Conservation (phyloP, 2,888 invertebrate species). For the Teleiodes luculella region DNA sequence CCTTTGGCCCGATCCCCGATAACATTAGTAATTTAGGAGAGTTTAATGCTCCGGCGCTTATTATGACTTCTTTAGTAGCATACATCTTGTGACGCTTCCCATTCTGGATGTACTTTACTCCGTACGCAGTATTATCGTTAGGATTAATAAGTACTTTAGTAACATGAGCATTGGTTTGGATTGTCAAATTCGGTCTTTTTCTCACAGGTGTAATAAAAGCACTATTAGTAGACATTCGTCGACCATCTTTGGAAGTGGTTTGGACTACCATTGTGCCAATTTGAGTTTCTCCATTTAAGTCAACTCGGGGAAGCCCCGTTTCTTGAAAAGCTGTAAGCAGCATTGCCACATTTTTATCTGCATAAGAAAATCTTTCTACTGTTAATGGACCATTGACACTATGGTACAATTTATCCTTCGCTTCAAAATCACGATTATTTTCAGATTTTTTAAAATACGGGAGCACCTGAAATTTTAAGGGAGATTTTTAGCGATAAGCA, state of each 20-base stretch:
- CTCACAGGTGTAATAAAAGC: constrained; percentile 82
- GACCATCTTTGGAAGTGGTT: constrained; percentile 77
- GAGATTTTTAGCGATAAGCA: background rate
- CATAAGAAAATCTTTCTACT: constrained; percentile 79
- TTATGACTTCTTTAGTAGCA: constrained; percentile 78
- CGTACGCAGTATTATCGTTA: constrained; percentile 42
- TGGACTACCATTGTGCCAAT: constrained; percentile 81
- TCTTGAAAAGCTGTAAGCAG: constrained; percentile 79
- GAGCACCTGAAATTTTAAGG: constrained; percentile 58
- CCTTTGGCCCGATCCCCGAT: constrained; percentile 80
- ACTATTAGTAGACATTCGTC: constrained; percentile 78
- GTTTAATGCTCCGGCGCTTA: constrained; percentile 79
- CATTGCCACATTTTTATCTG: constrained; percentile 74
- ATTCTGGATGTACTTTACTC: constrained; percentile 46
- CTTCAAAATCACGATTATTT: constrained; percentile 73
- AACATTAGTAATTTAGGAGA: constrained; percentile 81
- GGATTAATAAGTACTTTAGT: constrained; percentile 75
- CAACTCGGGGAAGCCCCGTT: constrained; percentile 75
- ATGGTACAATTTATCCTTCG: constrained; percentile 73
- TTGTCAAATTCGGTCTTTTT: constrained; percentile 64
- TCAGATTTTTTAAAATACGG: constrained; percentile 84
- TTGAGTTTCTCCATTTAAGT: constrained; percentile 76
- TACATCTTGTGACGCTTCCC: constrained; percentile 33
- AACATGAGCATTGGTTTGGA: constrained; percentile 73
- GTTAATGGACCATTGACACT: constrained; percentile 77